Evolutionary conservation across 2,113 vertebrate species (phyloP).

Genomic region (Benitochromis conjunctus): DNA sequence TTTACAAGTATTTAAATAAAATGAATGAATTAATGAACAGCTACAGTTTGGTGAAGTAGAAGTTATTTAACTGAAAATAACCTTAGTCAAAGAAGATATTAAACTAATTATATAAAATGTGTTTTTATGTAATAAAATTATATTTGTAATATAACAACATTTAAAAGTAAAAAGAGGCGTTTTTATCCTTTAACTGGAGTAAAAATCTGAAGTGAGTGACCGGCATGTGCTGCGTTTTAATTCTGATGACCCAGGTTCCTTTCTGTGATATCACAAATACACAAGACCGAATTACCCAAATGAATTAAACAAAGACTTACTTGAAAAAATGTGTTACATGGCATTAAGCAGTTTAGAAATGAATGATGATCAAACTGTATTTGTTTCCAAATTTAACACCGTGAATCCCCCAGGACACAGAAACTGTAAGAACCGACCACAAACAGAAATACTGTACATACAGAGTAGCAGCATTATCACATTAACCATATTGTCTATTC

Average conservation of each 20-base stretch:
- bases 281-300: background rate
- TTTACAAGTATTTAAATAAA: no score
- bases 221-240: background rate
- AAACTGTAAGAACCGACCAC: fast-evolving
- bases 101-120: background rate
- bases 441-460: background rate
- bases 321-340: background rate
- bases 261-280: background rate
- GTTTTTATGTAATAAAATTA: background rate
- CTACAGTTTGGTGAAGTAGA: no score
- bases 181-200: background rate
- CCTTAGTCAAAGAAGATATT: background rate
- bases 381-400: background rate
- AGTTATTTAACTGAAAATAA: background rate
- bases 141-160: no score
- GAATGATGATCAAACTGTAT: fast-evolving
- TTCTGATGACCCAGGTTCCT: background rate
- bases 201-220: background rate
- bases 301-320: background rate
- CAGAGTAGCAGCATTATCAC: background rate
- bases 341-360: background rate
- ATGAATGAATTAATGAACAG: no score
- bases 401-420: background rate
- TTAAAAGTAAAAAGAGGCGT: fast-evolving
- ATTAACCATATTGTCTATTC: background rate